Conservation (phyloP, 2,113 vertebrate species). For the Noctilio leporinus region DNA sequence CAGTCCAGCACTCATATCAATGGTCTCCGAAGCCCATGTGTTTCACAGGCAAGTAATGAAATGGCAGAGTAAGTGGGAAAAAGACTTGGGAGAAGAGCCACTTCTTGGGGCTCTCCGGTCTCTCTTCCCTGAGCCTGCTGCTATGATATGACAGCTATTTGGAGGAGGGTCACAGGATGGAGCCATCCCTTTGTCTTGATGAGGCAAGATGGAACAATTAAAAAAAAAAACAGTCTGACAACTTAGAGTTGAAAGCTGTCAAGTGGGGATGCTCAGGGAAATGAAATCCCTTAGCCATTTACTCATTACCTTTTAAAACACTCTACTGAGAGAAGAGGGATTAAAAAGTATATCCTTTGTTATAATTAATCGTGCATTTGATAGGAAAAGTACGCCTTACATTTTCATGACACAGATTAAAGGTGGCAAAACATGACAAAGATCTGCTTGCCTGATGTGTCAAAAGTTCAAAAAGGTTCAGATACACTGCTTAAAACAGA, state of each 20-base stretch:
- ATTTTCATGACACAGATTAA: slow-evolving; percentile 3
- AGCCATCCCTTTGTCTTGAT: not conserved
- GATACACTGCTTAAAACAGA: not conserved
- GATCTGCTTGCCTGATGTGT: not conserved
- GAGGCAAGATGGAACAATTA: not conserved
- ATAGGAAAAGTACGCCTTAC: not conserved
- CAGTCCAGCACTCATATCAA: not conserved
- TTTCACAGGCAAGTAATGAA: not conserved
- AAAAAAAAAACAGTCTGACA: not conserved
- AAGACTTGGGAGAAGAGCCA: not conserved
- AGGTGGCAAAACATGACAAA: slow-evolving; percentile 4
- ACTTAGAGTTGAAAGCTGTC: not conserved
- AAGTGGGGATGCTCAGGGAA: not conserved
- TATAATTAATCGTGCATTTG: not conserved
- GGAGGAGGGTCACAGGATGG: not conserved
- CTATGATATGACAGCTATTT: not conserved
- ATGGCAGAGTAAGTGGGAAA: not conserved
- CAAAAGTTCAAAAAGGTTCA: not conserved
- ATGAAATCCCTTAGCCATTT: not conserved
- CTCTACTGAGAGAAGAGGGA: not conserved
- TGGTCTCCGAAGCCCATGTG: not conserved
- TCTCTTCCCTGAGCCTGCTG: not conserved
- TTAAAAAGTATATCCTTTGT: not conserved
- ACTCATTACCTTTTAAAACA: slow-evolving; percentile 19
- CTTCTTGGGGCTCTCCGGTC: not conserved